phyloP scores from a whole-genome alignment of 2,888 invertebrate species.

The Diarsia brunnea region DNA sequence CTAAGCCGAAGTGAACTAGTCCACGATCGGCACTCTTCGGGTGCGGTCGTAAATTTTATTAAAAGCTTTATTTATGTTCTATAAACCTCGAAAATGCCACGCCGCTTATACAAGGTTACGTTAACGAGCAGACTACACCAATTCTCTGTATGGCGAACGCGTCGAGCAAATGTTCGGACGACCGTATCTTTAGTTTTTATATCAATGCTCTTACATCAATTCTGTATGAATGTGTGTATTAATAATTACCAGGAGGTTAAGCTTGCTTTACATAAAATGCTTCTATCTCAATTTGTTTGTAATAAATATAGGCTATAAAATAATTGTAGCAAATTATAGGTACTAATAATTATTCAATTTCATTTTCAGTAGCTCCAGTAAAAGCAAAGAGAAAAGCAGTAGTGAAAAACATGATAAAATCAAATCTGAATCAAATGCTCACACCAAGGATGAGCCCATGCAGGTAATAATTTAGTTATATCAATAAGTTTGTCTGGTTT shows the following conservation, averaged over 20 bases:
- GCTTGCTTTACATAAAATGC: constrained; percentile 12
- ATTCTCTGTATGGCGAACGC: too few species aligned
- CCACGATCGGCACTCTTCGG: too few species aligned
- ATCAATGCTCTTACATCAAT: constrained; percentile 7
- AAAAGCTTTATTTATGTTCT: too few species aligned
- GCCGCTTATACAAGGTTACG: too few species aligned
- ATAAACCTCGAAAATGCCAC: too few species aligned
- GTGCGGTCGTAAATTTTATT: too few species aligned
- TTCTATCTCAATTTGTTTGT: not conserved
- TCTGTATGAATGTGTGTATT: not conserved
- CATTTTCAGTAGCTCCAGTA: constrained; percentile 77
- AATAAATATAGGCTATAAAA: not conserved
- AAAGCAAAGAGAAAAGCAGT: constrained; percentile 81
- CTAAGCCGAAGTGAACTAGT: too few species aligned
- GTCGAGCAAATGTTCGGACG: too few species aligned
- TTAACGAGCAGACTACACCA: too few species aligned
- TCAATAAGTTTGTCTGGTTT: not conserved
- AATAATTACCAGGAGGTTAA: constrained; percentile 2
- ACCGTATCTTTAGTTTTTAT: too few species aligned
- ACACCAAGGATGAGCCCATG: constrained; percentile 85
- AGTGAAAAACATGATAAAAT: constrained; percentile 80
- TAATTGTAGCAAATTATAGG: not conserved
- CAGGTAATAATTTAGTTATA: constrained; percentile 74
- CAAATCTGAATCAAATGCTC: constrained; percentile 79
- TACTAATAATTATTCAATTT: not conserved